Base-by-base conservation (phyloP, 2,888 invertebrate species). In the Drosophila rellima region DNA sequence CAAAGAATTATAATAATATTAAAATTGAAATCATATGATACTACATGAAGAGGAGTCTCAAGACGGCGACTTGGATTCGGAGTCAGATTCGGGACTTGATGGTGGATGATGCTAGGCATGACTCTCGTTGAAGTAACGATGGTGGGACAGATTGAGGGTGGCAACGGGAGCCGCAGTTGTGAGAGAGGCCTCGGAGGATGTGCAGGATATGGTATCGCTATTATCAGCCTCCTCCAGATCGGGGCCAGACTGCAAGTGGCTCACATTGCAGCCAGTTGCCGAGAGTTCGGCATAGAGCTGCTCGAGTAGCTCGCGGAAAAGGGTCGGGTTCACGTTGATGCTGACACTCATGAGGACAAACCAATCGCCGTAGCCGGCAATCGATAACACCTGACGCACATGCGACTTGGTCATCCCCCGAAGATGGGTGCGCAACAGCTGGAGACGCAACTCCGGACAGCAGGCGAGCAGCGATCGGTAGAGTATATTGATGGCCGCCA, bases 291-390 rank as follows among this genome's bases (percentile, higher is more conserved):
- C 62, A 10, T 78, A 76, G 6, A 95, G 91, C 76, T 94, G 94
- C 42, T 93, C 81, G 48, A 96, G 90, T 39, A 96, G 92, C 73
- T 96, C 95, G 64, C 94, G 94, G 88, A 94, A 96, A 56, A 95
- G 93, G 15, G 94, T 91, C 0, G 95, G 95, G 91, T 96, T 95
- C 81, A 96, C 94, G 91, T 97, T 97, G 90, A 95, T 95, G 64
- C 96, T 95, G 44, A 97, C 93, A 88, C 95, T 94, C 91, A 95
- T 95, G 13, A 97, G 92, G 26, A 97, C 91, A 90, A 96, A 96
- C 95, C 96, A 96, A 90, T 96, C 96, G 0, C 96, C 96, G 63
- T 95, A 95, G 57, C 94, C 93, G 7, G 75, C 64, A 4, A 51
- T 59, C 42, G 80, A 37, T 20, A 90, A 54, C 10, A 89, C 72